phyloP scores from a whole-genome alignment of 2,113 vertebrate genomes.

The Periophthalmodon schlosseri region DNA sequence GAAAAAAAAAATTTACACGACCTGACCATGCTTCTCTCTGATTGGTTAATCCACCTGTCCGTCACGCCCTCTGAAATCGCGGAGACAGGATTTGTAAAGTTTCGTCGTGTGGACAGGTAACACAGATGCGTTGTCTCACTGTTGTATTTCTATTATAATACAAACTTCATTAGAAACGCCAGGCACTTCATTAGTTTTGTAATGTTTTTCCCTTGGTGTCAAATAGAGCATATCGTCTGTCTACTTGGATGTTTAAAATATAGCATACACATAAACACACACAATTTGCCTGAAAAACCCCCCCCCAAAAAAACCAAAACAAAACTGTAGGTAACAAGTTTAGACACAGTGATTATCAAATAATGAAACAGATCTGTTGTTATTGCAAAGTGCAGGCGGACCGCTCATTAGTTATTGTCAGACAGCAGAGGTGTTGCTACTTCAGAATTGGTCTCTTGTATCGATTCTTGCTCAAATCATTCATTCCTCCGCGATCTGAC shows the following conservation, averaged over 20 bases:
- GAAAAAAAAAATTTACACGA: too few species aligned
- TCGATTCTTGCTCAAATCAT: slow-evolving; percentile 63
- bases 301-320: too few species aligned
- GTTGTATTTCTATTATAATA: background rate
- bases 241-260: background rate
- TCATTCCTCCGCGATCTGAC: slow-evolving; percentile 48
- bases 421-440: slow-evolving; percentile 38
- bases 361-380: slow-evolving; percentile 1
- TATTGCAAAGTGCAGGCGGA: slow-evolving; percentile 31
- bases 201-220: background rate
- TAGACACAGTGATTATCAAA: background rate
- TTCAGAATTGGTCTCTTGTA: slow-evolving; percentile 48
- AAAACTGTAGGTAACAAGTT: background rate
- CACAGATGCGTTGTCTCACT: background rate
- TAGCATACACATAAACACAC: background rate
- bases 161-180: too few species aligned
- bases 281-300: background rate
- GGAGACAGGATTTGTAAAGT: too few species aligned
- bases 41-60: too few species aligned
- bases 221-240: background rate
- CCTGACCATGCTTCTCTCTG: too few species aligned
- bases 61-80: too few species aligned
- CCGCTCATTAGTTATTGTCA: slow-evolving; percentile 45
- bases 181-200: background rate
- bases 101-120: too few species aligned